phyloP scores from a whole-genome alignment of 2,113 vertebrate species.

The Indicator indicator region DNA sequence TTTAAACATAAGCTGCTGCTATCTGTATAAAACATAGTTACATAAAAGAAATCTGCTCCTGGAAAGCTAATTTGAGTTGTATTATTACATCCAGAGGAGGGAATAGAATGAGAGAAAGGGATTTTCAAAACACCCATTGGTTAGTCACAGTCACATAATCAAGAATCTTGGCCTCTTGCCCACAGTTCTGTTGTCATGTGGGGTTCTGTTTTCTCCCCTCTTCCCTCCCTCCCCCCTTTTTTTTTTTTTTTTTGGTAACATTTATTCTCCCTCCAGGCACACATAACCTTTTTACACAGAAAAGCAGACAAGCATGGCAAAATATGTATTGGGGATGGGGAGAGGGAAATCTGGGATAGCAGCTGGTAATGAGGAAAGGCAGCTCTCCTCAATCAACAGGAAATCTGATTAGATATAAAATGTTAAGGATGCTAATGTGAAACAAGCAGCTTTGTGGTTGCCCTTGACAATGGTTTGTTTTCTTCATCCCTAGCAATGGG shows the following conservation, averaged over 20 bases:
- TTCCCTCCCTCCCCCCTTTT: neutral
- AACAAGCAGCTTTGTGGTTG: neutral
- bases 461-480: constrained; percentile 6
- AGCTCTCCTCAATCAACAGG: constrained; percentile 19
- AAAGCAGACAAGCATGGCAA: constrained; percentile 35
- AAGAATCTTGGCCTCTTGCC: constrained; percentile 31
- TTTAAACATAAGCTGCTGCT: constrained; percentile 60
- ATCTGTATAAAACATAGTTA: constrained; percentile 40
- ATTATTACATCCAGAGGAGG: constrained; percentile 10
- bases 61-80: constrained; percentile 46
- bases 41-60: constrained; percentile 40
- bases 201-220: neutral
- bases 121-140: neutral
- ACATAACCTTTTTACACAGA: constrained; percentile 62
- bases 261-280: constrained; percentile 36
- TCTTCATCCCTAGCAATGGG: neutral
- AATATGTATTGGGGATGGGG: neutral
- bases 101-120: neutral
- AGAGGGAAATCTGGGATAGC: constrained; percentile 35
- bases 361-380: constrained; percentile 19
- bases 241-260: neutral
- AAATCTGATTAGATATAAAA: constrained; percentile 35
- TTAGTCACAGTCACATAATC: constrained; percentile 45
- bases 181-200: constrained; percentile 26
- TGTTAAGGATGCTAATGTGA: neutral